phyloP scores from a whole-genome alignment of 2,797 vertebrate species.

The Bradypus variegatus region DNA sequence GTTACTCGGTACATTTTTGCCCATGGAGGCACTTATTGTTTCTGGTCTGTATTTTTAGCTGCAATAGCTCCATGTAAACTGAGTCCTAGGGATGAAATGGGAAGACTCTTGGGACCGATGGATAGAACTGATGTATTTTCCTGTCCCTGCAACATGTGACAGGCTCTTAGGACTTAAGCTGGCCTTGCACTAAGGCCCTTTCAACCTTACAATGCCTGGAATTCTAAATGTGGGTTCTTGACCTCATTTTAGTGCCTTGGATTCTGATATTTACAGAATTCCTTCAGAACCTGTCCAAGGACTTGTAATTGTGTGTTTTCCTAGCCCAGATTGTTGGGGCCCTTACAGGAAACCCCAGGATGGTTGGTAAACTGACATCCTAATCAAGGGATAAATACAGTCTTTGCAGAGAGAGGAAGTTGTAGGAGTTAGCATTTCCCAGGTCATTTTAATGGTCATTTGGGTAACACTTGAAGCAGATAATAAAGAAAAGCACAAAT shows the following conservation, averaged over 20 bases:
- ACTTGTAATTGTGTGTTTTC: neutral
- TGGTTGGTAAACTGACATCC: neutral
- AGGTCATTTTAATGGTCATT: neutral
- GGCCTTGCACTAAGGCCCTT: neutral
- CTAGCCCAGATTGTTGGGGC: neutral
- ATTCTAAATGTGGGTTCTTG: rapidly evolving
- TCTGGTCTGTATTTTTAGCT: rapidly evolving
- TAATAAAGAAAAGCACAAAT: neutral
- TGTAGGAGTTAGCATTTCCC: neutral
- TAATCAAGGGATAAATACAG: neutral
- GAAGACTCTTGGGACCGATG: neutral
- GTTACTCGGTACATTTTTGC: neutral
- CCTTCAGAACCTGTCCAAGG: too few relatives aligned
- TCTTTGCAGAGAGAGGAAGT: neutral
- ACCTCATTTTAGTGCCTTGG: neutral
- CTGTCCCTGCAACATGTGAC: too few relatives aligned
- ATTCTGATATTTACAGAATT: neutral
- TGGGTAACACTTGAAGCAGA: neutral
- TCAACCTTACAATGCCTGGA: neutral
- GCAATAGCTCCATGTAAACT: rapidly evolving
- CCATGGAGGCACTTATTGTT: rapidly evolving
- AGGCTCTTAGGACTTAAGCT: neutral
- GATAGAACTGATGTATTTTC: too few relatives aligned
- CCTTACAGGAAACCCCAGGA: neutral
- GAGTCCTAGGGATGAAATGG: neutral